phyloP scores from a whole-genome alignment of 1,140 invertebrate genomes.

The Drosophila lacteicornis region DNA sequence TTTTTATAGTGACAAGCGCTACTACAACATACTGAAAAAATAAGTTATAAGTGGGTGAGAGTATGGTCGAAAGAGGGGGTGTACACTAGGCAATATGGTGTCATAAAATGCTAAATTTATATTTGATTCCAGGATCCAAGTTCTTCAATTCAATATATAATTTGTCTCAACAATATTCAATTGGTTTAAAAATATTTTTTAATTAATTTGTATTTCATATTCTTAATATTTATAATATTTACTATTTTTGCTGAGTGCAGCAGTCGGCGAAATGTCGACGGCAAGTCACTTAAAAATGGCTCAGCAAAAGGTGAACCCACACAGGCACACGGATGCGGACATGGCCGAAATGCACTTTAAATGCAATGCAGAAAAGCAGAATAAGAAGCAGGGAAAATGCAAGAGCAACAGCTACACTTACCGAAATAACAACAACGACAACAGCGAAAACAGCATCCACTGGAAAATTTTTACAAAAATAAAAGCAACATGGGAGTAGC shows the following conservation, averaged over 20 bases:
- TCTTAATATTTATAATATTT: not conserved
- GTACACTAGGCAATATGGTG: not conserved
- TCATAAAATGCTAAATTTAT: not conserved
- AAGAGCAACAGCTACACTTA: constrained; percentile 8
- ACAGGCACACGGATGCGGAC: constrained; percentile 33
- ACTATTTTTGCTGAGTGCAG: not conserved
- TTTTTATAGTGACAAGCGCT: too few relatives aligned
- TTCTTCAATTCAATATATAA: not conserved
- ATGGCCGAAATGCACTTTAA: constrained; percentile 76
- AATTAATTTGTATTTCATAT: not conserved
- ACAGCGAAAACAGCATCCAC: constrained; percentile 17
- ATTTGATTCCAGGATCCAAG: not conserved
- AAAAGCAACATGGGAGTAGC: constrained; percentile 24
- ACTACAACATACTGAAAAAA: constrained; percentile 61
- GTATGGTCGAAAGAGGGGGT: not conserved
- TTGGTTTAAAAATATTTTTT: not conserved
- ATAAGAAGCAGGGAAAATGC: constrained; percentile 17
- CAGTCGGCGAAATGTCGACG: constrained; percentile 59
- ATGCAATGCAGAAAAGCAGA: constrained; percentile 51
- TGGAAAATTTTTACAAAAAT: constrained; percentile 11
- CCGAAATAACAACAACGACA: constrained; percentile 1
- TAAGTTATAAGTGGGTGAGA: constrained; percentile 22
- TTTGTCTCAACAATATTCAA: not conserved
- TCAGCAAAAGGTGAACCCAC: constrained; percentile 53
- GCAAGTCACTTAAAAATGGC: constrained; percentile 81